A percentile compares a stretch with the other conserved stretches of the same genome.
These are phyloP conservation scores for Drosophila tristis DNA, from an alignment of 1,140 invertebrate genomes.

Conservation along the genomic window DNA sequence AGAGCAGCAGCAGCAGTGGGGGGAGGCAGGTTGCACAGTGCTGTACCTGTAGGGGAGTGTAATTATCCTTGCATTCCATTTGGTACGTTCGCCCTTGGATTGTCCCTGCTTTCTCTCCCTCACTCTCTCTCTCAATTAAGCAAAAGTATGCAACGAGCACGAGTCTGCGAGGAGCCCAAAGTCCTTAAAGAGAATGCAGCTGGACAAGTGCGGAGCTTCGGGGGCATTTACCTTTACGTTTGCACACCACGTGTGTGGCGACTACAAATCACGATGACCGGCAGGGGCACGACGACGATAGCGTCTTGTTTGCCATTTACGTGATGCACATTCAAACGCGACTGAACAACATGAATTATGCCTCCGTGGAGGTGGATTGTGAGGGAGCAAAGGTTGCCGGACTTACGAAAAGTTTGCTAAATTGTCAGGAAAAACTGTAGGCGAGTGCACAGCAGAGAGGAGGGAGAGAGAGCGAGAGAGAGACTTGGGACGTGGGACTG, in stretches of 20 bases:
- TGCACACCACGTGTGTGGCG: constrained; percentile 9
- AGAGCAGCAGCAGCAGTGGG: background rate
- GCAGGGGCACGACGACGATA: constrained; percentile 29
- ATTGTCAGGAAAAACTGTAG: constrained; percentile 68
- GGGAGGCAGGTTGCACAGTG: constrained; percentile 3
- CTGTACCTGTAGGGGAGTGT: constrained; percentile 42
- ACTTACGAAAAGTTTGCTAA: constrained; percentile 68
- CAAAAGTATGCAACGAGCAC: constrained; percentile 46
- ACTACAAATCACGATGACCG: constrained; percentile 62
- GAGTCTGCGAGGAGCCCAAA: background rate
- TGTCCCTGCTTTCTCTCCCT: constrained; percentile 1
- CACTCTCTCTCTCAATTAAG: constrained; percentile 36
- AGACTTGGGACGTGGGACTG: constrained; percentile 51
- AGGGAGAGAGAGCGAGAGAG: constrained; percentile 24
- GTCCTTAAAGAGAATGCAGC: constrained; percentile 17
- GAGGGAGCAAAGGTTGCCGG: background rate
- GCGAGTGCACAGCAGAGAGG: constrained; percentile 30
- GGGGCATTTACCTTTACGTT: constrained; percentile 9
- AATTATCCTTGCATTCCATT: constrained; percentile 71
- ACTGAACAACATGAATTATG: constrained; percentile 73
- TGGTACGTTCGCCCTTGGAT: constrained; percentile 19
- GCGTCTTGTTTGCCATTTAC: constrained; percentile 75
- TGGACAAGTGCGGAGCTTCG: constrained; percentile 10
- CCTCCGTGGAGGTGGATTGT: constrained; percentile 26
- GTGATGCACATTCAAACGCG: constrained; percentile 77